These are phyloP conservation scores for Tromatobia lineatoria DNA, from an alignment of 2,888 invertebrate genomes.

Conservation along the genomic window DNA sequence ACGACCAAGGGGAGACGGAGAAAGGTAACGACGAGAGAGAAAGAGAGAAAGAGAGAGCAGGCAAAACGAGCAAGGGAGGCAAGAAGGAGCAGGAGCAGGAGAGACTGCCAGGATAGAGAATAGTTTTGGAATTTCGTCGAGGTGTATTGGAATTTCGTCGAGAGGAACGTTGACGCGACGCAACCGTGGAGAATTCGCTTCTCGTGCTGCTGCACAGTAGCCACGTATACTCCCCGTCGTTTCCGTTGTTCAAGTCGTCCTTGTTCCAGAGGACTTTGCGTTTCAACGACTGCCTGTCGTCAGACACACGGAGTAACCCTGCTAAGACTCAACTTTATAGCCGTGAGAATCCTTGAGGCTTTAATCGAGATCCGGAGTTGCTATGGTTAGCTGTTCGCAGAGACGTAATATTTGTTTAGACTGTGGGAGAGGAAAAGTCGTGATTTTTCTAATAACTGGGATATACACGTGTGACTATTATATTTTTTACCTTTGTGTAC, in stretches of 20 bases:
- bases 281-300: constrained; percentile 56
- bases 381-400: neutral
- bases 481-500: neutral
- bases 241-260: constrained; percentile 31
- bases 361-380: constrained; percentile 7
- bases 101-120: constrained; percentile 37
- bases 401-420: neutral
- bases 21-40: neutral
- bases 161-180: constrained; percentile 51
- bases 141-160: constrained; percentile 44
- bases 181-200: constrained; percentile 55
- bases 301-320: constrained; percentile 26
- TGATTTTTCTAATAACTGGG: too few species aligned
- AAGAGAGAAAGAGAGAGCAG: neutral
- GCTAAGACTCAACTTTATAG: constrained; percentile 62
- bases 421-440: neutral
- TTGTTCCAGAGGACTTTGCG: constrained; percentile 37
- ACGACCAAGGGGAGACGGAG: constrained; percentile 3
- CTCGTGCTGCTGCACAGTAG: neutral
- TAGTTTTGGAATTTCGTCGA: constrained; percentile 62
- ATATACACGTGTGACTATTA: too few species aligned
- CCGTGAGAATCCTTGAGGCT: constrained; percentile 43
- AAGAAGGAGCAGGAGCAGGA: constrained; percentile 6
- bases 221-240: constrained; percentile 24
- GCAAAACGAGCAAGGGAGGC: neutral